Evolutionary conservation across 2,888 invertebrate species (phyloP).

Genomic region (Eledona agricola): DNA sequence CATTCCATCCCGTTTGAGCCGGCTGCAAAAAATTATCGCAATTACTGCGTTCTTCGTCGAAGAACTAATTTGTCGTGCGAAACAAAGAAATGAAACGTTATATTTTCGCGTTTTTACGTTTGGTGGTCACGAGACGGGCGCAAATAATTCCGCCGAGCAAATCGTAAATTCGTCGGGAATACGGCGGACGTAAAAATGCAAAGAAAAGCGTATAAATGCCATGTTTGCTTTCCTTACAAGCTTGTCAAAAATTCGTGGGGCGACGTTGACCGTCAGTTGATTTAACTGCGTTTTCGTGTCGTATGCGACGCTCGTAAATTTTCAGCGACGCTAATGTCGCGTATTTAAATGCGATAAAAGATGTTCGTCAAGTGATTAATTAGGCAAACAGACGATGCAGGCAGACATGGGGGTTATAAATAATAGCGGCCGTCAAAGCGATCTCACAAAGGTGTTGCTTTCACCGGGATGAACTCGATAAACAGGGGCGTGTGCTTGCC

Average conservation of each 20-base stretch:
- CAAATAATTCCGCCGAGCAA: conserved; percentile 4
- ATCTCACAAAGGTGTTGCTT: too few species aligned
- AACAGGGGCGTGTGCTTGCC: too few species aligned
- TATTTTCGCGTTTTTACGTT: conserved; percentile 1
- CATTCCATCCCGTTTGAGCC: conserved; percentile 21
- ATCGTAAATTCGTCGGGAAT: neutral
- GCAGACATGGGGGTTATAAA: conserved; percentile 5
- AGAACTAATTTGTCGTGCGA: too few species aligned
- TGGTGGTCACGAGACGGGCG: neutral
- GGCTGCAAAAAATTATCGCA: conserved; percentile 21
- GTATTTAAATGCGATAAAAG: conserved; percentile 21
- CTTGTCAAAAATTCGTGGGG: conserved; percentile 1
- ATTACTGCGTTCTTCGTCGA: too few species aligned
- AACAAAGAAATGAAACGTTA: too few species aligned
- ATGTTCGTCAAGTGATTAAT: conserved; percentile 8
- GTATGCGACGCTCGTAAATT: conserved; percentile 6
- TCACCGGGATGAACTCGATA: too few species aligned
- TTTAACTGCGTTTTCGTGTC: conserved; percentile 10
- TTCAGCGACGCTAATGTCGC: conserved; percentile 2
- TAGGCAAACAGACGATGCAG: conserved; percentile 6
- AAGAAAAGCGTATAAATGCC: conserved; percentile 11
- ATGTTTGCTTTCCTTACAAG: conserved; percentile 3
- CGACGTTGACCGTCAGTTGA: neutral
- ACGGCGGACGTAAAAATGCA: neutral
- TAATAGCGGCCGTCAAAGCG: conserved; percentile 1